Base-by-base conservation (phyloP, 2,797 vertebrate species). In the Tinamus major region DNA sequence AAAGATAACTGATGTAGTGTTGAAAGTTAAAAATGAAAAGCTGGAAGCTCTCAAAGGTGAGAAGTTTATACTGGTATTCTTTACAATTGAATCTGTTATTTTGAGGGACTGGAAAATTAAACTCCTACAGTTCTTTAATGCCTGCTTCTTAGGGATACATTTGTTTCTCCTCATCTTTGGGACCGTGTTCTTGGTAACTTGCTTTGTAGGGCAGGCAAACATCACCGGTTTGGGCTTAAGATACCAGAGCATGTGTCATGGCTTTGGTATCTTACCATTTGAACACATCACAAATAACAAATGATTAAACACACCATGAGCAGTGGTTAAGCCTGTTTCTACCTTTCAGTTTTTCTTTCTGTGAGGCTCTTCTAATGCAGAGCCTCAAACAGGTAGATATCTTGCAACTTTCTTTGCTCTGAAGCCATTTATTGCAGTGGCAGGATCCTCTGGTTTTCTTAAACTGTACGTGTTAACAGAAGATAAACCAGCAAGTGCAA, bases 1-100 rank as follows among this genome's bases (percentile, higher is more conserved):
- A 87, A 99, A 98, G 96, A 99, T 99, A 96, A 99, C 99, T 8
- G 99, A 99, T 13, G 98, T 99, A 81, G 98, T 99, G 71, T 98
- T 99, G 33, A 98, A 97, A 95, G 98, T 98, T 71, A 99, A 99
- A 96, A 99, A 99, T 64, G 98, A 99, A 96, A 99, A 98, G 96
- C 95, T 99, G 2, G 98, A 99, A 94, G 96, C 98, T 76, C 97
- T 98, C 67, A 98, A 97, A 98, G 99, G 99, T 99, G 95, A 97
- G 64, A 49, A 18, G 6, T 55, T 46, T 61, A 56, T 79, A 69
- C 53, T 77, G 46, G 29, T 48, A 18, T 76, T 49, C 56, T 81
- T 23, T 42, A 72, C 75, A 42, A n/a, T 6, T 1, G 2, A 16
- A 29, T 27, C 83, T 88, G 17, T 84, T 89, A 51, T 85, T 90